phyloP scores from a whole-genome alignment of 2,113 vertebrate species.

The Heterocephalus glaber region DNA sequence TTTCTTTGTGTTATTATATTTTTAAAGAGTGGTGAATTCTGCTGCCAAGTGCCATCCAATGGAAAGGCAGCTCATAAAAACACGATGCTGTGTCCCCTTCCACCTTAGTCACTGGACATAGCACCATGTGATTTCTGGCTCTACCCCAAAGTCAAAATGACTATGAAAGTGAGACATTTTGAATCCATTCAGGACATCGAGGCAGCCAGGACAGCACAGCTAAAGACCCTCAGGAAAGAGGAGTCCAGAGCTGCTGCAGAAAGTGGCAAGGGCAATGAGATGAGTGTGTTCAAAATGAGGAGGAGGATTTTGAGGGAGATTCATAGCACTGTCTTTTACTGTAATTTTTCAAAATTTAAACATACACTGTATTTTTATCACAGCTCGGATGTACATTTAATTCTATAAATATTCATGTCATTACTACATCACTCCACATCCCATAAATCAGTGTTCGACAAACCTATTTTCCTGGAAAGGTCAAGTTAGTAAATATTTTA shows the following conservation, averaged over 20 bases:
- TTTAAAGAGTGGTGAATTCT: background rate
- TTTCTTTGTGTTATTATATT: background rate
- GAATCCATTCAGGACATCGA: background rate
- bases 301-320: background rate
- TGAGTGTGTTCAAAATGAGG: background rate
- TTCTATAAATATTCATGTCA: background rate
- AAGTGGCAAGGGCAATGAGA: background rate
- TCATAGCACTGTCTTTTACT: background rate
- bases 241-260: background rate
- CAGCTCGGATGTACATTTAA: background rate
- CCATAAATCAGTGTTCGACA: background rate
- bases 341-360: background rate
- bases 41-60: background rate
- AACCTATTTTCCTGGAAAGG: background rate
- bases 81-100: background rate
- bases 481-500: background rate
- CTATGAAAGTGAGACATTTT: background rate
- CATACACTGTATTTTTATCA: background rate
- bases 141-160: background rate
- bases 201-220: background rate
- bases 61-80: background rate
- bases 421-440: background rate
- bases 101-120: background rate
- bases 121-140: background rate
- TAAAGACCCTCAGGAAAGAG: background rate